A percentile compares a stretch with the other conserved stretches of the same genome.
These are phyloP conservation scores for Monodelphis domestica DNA, from an alignment of 2,797 vertebrate genomes.

Conservation along the genomic window DNA sequence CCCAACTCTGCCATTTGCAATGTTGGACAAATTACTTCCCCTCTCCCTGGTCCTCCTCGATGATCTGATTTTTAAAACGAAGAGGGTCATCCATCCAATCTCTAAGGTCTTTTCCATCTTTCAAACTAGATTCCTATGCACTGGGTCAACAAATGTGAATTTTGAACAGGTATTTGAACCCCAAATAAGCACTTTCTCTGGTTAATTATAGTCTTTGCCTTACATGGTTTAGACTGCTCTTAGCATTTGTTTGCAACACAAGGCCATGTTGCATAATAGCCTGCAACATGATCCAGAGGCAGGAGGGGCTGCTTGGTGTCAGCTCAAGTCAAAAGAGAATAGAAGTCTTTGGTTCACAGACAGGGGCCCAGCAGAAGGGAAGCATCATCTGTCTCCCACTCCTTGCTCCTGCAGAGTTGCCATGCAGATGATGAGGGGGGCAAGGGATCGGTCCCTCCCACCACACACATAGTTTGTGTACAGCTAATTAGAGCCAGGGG, in stretches of 20 bases:
- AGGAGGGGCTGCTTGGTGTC: conserved; percentile 48
- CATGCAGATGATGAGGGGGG: conserved; percentile 41
- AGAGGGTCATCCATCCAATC: background rate
- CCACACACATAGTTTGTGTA: conserved; percentile 28
- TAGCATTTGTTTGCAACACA: conserved; percentile 71
- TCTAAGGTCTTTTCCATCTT: background rate
- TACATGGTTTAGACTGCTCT: conserved; percentile 66
- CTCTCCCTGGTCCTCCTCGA: background rate
- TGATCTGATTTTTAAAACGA: background rate
- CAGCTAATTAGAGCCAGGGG: conserved; percentile 48
- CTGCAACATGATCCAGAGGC: conserved; percentile 57
- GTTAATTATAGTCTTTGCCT: conserved; percentile 72
- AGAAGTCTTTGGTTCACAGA: conserved; percentile 62
- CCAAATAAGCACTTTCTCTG: conserved; percentile 74
- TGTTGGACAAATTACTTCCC: background rate
- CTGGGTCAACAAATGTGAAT: conserved; percentile 78
- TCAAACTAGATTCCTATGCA: conserved; percentile 54
- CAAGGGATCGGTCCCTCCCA: background rate
- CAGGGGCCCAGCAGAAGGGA: conserved; percentile 76
- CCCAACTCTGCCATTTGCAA: background rate
- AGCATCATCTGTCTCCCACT: conserved; percentile 56
- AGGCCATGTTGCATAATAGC: conserved; percentile 64
- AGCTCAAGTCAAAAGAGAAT: conserved; percentile 60
- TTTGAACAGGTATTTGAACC: conserved; percentile 59
- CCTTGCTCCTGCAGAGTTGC: background rate